Evolutionary conservation across 2,888 invertebrate species (phyloP).

Genomic region (Chirona hameri): DNA sequence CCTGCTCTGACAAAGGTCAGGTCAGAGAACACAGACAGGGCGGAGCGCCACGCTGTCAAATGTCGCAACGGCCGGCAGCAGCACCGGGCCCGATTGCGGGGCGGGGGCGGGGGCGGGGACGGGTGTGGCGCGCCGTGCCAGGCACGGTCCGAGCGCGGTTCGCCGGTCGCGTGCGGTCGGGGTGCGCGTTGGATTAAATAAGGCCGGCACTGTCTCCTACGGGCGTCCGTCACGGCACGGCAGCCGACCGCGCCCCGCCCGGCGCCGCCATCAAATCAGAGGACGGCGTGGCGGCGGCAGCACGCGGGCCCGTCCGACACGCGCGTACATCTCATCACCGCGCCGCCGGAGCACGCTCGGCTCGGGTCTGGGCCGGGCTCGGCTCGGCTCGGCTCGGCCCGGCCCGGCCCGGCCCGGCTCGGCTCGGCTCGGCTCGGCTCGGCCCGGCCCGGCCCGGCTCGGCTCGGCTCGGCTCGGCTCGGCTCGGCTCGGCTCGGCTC

Average conservation of each 20-base stretch:
- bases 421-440: too few species aligned
- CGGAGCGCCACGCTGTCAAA: not conserved
- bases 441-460: too few species aligned
- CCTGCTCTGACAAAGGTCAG: not conserved
- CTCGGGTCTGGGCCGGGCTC: too few species aligned
- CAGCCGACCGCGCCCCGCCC: too few species aligned
- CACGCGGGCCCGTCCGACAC: not conserved
- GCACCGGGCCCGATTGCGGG: not conserved
- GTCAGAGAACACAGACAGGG: not conserved
- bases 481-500: too few species aligned
- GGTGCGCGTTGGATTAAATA: not conserved
- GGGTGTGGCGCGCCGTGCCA: not conserved
- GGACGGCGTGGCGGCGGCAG: not conserved
- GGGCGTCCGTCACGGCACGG: not conserved
- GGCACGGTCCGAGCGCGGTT: not conserved
- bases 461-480: too few species aligned
- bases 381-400: too few species aligned
- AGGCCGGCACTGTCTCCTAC: slow-evolving; percentile 1
- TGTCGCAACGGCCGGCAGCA: not conserved
- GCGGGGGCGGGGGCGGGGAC: not conserved
- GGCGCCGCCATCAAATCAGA: not conserved
- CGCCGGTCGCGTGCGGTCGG: not conserved
- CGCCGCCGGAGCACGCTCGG: too few species aligned
- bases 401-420: too few species aligned
- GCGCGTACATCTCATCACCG: too few species aligned